Percentiles rank a stretch among this genome's conserved stretches.
Evolutionary conservation across 1,140 invertebrate species (phyloP).

Genomic region (Dryas iulia): DNA sequence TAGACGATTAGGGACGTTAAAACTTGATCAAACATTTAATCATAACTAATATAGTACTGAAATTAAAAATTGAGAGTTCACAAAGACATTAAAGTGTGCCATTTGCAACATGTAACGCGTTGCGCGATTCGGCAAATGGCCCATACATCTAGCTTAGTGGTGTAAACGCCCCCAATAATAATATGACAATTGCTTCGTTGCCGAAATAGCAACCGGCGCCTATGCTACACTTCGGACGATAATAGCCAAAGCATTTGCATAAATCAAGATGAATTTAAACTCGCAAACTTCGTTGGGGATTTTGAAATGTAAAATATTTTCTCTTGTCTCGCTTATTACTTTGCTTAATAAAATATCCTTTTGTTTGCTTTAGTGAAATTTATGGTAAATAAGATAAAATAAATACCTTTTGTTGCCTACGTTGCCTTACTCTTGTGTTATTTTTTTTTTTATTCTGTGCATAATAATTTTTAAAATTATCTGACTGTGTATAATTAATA

Average conservation of each 20-base stretch:
- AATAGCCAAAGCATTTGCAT: neutral
- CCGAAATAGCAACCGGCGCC: slow-evolving; percentile 30
- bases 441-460: neutral
- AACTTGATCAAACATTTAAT: too few species aligned
- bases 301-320: neutral
- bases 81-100: slow-evolving; percentile 26
- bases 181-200: slow-evolving; percentile 58
- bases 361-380: neutral
- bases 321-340: neutral
- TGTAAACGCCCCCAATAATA: slow-evolving; percentile 66
- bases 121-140: slow-evolving; percentile 63
- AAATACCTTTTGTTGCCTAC: neutral
- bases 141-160: slow-evolving; percentile 71
- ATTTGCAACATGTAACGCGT: slow-evolving; percentile 62
- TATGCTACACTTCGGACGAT: neutral
- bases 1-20: too few species aligned
- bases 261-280: slow-evolving; percentile 8
- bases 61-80: neutral
- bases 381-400: neutral
- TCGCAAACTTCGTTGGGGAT: neutral
- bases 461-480: neutral
- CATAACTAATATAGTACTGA: too few species aligned
- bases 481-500: too few species aligned
- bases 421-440: neutral
- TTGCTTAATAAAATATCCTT: neutral